Percentiles rank a stretch among this genome's conserved stretches.
Evolutionary conservation across 2,113 vertebrate species (phyloP).

Genomic region (Lethenteron reissneri): DNA sequence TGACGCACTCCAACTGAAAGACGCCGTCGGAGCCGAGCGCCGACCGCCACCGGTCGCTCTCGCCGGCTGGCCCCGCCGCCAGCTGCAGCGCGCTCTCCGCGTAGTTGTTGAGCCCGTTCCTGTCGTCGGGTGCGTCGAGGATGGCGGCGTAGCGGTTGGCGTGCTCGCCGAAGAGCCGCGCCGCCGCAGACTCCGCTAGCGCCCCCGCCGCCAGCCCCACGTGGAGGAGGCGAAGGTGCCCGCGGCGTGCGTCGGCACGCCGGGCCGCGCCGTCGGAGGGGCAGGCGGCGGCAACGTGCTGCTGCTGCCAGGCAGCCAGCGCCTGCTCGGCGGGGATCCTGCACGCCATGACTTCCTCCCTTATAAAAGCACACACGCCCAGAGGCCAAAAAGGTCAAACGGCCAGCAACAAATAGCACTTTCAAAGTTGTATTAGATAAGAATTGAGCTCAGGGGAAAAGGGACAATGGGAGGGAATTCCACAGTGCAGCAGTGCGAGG

Average conservation of each 20-base stretch:
- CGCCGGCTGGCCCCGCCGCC: slow-evolving; percentile 45
- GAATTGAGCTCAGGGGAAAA: too few relatives aligned
- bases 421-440: too few relatives aligned
- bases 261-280: slow-evolving; percentile 40
- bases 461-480: too few relatives aligned
- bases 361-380: too few relatives aligned
- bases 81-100: slow-evolving; percentile 48
- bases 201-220: slow-evolving; percentile 63
- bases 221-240: slow-evolving; percentile 55
- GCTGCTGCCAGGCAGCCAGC: slow-evolving; percentile 67
- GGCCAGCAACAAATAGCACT: too few relatives aligned
- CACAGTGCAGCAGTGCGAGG: too few relatives aligned
- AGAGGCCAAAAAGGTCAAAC: too few relatives aligned
- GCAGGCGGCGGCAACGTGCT: slow-evolving; percentile 56
- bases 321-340: too few relatives aligned
- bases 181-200: slow-evolving; percentile 43
- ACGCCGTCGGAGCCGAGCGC: slow-evolving; percentile 39
- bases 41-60: slow-evolving; percentile 68
- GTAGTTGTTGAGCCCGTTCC: slow-evolving; percentile 67
- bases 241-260: slow-evolving; percentile 64
- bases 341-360: too few relatives aligned
- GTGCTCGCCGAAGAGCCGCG: slow-evolving; percentile 48
- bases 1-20: slow-evolving; percentile 38
- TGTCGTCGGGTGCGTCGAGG: slow-evolving; percentile 54
- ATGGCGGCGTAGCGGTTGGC: slow-evolving; percentile 48